Evolutionary conservation across 2,888 invertebrate species (phyloP).

Genomic region (Apantesis nais): DNA sequence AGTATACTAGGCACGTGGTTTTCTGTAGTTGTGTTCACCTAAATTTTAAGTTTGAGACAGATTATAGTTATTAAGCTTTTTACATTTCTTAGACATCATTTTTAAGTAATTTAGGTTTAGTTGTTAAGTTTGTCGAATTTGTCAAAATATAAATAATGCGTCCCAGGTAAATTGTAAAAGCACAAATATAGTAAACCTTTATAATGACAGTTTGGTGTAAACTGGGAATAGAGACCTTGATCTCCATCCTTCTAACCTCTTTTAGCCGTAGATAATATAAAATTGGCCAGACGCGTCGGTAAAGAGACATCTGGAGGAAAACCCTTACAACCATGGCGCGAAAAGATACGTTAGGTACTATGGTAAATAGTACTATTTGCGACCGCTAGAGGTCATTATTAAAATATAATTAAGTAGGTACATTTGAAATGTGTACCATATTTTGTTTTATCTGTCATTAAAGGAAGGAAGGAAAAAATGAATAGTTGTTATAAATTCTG

Average conservation of each 20-base stretch:
- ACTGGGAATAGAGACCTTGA: not conserved
- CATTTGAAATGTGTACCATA: no score
- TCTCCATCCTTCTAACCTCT: not conserved
- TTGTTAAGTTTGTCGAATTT: not conserved
- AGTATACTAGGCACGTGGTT: no score
- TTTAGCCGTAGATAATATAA: not conserved
- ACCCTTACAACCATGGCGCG: constrained; percentile 30
- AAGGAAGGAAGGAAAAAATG: no score
- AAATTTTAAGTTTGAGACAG: not conserved
- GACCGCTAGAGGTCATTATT: constrained; percentile 40
- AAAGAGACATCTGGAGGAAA: constrained; percentile 52
- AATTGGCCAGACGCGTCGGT: not conserved
- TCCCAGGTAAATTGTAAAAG: not conserved
- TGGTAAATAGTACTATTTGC: constrained; percentile 22
- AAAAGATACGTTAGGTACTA: constrained; percentile 23
- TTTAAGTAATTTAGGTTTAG: not conserved
- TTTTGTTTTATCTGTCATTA: not conserved
- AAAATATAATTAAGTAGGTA: not conserved
- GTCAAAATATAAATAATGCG: not conserved
- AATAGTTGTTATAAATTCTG: no score
- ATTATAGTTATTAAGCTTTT: not conserved
- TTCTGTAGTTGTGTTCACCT: no score
- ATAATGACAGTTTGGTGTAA: not conserved
- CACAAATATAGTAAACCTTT: not conserved
- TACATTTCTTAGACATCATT: not conserved